Conservation (phyloP, 2,797 vertebrate species). For the Propithecus deckenii region DNA sequence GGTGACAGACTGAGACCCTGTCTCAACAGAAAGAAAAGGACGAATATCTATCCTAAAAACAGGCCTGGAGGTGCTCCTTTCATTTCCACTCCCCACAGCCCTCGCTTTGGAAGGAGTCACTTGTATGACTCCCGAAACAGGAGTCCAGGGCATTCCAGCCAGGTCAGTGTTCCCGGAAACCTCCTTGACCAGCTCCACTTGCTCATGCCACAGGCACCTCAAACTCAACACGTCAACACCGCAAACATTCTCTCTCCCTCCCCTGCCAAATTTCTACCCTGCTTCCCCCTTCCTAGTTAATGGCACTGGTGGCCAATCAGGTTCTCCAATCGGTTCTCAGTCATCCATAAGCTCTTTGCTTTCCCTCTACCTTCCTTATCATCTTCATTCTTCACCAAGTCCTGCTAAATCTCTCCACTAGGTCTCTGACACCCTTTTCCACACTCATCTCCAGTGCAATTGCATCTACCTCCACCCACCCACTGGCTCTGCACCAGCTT, state of each 20-base stretch:
- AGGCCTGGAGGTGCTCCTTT: neutral
- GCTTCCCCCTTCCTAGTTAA: neutral
- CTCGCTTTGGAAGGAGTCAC: neutral
- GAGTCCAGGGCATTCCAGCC: neutral
- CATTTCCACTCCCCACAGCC: neutral
- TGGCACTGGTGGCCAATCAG: fast-evolving
- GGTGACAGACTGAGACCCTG: too few species aligned
- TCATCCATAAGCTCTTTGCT: neutral
- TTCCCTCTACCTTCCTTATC: neutral
- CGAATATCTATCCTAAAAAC: neutral
- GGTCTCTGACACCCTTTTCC: neutral
- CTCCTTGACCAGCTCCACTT: neutral
- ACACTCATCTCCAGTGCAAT: fast-evolving
- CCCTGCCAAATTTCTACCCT: neutral
- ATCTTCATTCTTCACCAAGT: neutral
- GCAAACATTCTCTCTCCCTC: neutral
- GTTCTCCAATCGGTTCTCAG: neutral
- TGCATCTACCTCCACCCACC: neutral
- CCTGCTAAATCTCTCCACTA: neutral
- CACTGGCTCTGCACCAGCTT: neutral
- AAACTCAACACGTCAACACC: neutral
- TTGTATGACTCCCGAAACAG: neutral
- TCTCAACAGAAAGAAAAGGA: too few species aligned
- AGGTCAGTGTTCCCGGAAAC: neutral
- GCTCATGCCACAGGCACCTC: neutral